Evolutionary conservation across 2,888 invertebrate genomes (phyloP).

Genomic region (Tiliacea aurago): DNA sequence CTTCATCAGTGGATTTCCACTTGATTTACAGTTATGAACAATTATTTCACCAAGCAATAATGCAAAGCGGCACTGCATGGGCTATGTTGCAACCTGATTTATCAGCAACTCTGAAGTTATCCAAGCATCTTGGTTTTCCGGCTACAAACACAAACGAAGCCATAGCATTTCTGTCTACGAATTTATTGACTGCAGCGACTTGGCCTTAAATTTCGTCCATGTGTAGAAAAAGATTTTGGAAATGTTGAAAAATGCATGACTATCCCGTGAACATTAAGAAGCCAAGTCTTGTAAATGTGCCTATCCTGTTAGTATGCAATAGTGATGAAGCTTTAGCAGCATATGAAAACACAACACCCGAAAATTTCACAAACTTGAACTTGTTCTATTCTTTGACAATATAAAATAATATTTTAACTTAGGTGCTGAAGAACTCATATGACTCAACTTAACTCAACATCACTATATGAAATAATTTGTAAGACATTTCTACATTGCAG

Average conservation of each 20-base stretch:
- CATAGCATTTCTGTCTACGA: slow-evolving; percentile 70
- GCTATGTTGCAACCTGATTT: slow-evolving; percentile 63
- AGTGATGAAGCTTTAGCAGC: slow-evolving; percentile 62
- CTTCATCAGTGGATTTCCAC: slow-evolving; percentile 72
- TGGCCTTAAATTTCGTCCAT: slow-evolving; percentile 63
- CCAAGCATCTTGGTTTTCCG: slow-evolving; percentile 68
- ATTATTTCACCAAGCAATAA: slow-evolving; percentile 73
- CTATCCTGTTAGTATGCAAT: slow-evolving; percentile 70
- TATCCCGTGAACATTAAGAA: slow-evolving; percentile 65
- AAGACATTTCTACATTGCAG: slow-evolving; percentile 74
- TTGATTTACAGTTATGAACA: slow-evolving; percentile 70
- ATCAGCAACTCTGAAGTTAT: slow-evolving; percentile 67
- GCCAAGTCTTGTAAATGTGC: slow-evolving; percentile 57
- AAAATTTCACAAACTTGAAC: slow-evolving; percentile 49
- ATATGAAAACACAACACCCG: slow-evolving; percentile 45
- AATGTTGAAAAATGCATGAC: slow-evolving; percentile 65
- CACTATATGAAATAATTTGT: slow-evolving; percentile 66
- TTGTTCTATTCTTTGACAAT: slow-evolving; percentile 57
- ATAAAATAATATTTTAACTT: slow-evolving; percentile 65
- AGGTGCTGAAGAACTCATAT: slow-evolving; percentile 57
- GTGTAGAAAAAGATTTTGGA: slow-evolving; percentile 72
- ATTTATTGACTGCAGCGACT: slow-evolving; percentile 68
- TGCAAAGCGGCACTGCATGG: slow-evolving; percentile 74
- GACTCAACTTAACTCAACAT: too few species aligned
- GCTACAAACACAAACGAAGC: slow-evolving; percentile 69